Evolutionary conservation across 2,797 vertebrate genomes (phyloP).

Genomic region (Danio jaintianensis): DNA sequence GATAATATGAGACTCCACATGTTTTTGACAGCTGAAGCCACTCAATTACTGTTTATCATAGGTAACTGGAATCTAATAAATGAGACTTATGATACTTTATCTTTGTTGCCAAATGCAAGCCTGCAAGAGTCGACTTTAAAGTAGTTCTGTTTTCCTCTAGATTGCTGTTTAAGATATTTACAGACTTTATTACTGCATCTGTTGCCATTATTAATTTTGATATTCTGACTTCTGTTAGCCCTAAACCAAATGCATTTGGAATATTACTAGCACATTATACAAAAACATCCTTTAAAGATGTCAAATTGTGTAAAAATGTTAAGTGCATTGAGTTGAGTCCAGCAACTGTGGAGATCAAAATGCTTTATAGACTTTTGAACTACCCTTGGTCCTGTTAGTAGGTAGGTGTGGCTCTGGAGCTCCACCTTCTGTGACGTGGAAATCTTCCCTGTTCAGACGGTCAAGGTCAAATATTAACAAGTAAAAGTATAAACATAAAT

Average conservation of each 20-base stretch:
- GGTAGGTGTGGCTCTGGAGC: no score
- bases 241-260: not conserved
- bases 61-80: not conserved
- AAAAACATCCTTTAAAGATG: not conserved
- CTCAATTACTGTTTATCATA: not conserved
- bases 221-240: not conserved
- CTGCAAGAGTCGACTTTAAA: not conserved
- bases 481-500: no score
- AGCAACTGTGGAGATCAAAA: not conserved
- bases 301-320: not conserved
- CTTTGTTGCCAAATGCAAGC: not conserved
- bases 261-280: no score
- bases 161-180: not conserved
- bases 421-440: no score
- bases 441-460: no score
- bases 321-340: not conserved
- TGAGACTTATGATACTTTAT: not conserved
- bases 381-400: no score
- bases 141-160: not conserved
- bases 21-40: not conserved
- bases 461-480: no score
- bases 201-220: not conserved
- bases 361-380: not conserved
- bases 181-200: not conserved
- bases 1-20: not conserved